These are phyloP conservation scores for Prunella himalayana DNA, from an alignment of 2,113 vertebrate genomes.

Conservation along the genomic window DNA sequence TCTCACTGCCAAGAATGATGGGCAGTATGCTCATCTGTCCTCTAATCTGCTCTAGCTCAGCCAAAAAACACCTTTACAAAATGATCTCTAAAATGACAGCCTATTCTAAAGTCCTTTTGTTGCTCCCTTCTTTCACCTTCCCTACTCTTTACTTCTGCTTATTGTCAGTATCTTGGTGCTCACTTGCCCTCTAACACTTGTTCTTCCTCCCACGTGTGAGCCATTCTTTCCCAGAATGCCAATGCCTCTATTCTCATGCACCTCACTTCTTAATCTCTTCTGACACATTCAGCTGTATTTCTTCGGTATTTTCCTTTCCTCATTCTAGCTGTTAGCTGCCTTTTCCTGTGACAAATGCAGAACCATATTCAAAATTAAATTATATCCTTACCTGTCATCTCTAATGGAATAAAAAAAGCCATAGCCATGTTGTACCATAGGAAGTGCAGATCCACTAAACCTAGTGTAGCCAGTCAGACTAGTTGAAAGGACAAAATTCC, in stretches of 20 bases:
- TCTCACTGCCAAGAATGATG: background rate
- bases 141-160: background rate
- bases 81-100: background rate
- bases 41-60: background rate
- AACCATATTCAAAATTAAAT: background rate
- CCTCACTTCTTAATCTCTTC: background rate
- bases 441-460: constrained; percentile 76
- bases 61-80: background rate
- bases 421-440: constrained; percentile 91
- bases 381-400: constrained; percentile 83
- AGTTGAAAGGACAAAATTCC: constrained; percentile 92
- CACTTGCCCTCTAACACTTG: background rate
- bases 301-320: background rate
- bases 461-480: constrained; percentile 90
- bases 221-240: background rate
- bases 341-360: background rate
- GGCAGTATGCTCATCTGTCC: background rate
- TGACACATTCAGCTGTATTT: background rate
- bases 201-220: background rate
- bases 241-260: background rate
- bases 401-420: constrained; percentile 93
- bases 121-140: background rate
- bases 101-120: background rate
- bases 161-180: background rate
- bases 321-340: background rate